Evolutionary conservation across 2,888 invertebrate species (phyloP).

Genomic region (Himalopsyche japonica): DNA sequence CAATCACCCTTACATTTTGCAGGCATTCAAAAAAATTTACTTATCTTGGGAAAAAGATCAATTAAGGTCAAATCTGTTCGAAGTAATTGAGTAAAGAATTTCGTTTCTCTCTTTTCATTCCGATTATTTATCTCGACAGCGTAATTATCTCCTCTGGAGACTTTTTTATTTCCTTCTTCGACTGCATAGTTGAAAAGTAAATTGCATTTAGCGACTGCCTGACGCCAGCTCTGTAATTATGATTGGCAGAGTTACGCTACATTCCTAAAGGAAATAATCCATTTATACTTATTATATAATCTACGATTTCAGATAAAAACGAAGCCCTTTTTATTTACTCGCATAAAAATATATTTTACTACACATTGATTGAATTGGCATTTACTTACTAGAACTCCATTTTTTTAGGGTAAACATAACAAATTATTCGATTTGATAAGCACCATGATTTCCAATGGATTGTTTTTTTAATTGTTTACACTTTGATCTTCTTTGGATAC

Average conservation of each 20-base stretch:
- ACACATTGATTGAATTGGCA: too few relatives aligned
- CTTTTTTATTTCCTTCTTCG: neutral
- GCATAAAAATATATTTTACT: too few relatives aligned
- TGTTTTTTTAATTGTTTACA: too few relatives aligned
- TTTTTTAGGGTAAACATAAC: too few relatives aligned
- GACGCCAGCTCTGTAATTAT: neutral
- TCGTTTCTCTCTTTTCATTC: neutral
- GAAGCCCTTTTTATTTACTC: too few relatives aligned
- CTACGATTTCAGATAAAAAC: too few relatives aligned
- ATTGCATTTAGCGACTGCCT: neutral
- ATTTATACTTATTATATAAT: too few relatives aligned
- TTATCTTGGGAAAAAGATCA: neutral
- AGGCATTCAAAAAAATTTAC: neutral
- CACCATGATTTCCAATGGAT: too few relatives aligned
- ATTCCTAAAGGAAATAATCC: neutral
- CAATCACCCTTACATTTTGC: neutral
- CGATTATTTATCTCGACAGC: neutral
- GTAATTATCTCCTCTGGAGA: neutral
- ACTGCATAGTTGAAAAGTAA: neutral
- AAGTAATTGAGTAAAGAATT: neutral
- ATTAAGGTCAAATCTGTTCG: neutral
- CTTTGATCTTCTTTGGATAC: too few relatives aligned
- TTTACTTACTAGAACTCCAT: too few relatives aligned
- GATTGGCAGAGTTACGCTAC: neutral
- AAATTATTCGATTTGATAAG: too few relatives aligned